Evolutionary conservation across 2,113 vertebrate genomes (phyloP).

Genomic region (Trematomus loennbergii): DNA sequence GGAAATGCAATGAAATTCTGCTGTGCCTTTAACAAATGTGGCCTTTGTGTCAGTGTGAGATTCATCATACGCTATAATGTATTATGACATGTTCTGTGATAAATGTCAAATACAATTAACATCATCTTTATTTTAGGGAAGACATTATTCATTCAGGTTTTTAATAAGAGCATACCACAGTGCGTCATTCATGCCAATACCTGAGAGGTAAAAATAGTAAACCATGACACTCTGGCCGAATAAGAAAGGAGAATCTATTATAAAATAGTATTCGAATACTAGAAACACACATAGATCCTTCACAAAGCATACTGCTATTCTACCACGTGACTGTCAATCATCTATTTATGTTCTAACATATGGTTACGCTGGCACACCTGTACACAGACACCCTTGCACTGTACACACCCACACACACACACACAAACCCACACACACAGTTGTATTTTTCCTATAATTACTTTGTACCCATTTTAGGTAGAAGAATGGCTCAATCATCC

Average conservation of each 20-base stretch:
- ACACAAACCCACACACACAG: constrained; percentile 1
- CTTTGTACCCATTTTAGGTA: constrained; percentile 25
- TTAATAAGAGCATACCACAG: not conserved
- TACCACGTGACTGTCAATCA: not conserved
- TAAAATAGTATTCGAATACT: not conserved
- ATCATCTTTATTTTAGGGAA: not conserved
- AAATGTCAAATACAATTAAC: constrained; percentile 19
- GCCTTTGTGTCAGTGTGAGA: not conserved
- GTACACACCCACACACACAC: not conserved
- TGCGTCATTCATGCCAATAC: not conserved
- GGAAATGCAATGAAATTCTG: not conserved
- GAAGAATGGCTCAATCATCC: constrained; percentile 42
- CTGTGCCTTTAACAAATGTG: not conserved
- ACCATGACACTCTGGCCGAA: not conserved
- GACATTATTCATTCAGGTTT: not conserved
- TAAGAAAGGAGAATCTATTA: not conserved
- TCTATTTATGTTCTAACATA: constrained; percentile 12
- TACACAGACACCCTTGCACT: not conserved
- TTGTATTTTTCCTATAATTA: constrained; percentile 20
- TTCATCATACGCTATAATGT: constrained; percentile 9
- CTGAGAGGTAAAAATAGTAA: not conserved
- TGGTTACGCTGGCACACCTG: constrained; percentile 3
- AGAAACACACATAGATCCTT: not conserved
- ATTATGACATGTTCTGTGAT: constrained; percentile 15
- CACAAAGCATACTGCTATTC: not conserved